Evolutionary conservation across 2,888 invertebrate genomes (phyloP).

Genomic region (Entomobrya proxima): DNA sequence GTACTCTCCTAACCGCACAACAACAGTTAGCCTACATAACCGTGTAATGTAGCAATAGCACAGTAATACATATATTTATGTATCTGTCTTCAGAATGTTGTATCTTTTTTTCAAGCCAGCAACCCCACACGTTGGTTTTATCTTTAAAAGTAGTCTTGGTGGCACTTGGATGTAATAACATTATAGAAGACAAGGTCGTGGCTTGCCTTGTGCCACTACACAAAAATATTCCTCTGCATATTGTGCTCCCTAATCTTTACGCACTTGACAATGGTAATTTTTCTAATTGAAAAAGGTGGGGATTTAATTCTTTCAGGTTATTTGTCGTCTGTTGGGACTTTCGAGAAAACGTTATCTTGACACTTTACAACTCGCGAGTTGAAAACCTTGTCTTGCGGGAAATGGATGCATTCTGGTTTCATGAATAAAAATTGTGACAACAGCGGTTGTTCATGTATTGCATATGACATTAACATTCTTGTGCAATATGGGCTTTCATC

Average conservation of each 20-base stretch:
- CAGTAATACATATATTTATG: background rate
- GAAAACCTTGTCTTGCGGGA: background rate
- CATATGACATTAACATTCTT: background rate
- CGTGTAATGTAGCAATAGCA: background rate
- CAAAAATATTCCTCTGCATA: background rate
- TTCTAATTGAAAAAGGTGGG: background rate
- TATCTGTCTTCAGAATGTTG: background rate
- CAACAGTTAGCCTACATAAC: background rate
- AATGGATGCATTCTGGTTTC: background rate
- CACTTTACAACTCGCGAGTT: constrained; percentile 16
- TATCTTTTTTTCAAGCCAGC: background rate
- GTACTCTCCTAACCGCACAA: background rate
- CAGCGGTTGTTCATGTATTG: background rate
- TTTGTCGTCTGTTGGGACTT: constrained; percentile 29
- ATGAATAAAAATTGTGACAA: background rate
- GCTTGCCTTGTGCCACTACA: background rate
- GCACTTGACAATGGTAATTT: background rate
- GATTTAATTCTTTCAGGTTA: background rate
- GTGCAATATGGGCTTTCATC: constrained; percentile 9
- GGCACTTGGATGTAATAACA: background rate
- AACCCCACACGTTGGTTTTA: constrained; percentile 9
- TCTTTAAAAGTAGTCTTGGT: background rate
- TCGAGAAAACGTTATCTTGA: constrained; percentile 32
- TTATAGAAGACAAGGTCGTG: background rate
- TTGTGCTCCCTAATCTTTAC: background rate